A percentile compares a stretch with the other conserved stretches of the same genome.
Evolutionary conservation across 2,113 vertebrate species (phyloP).

Genomic region (Canis aureus): DNA sequence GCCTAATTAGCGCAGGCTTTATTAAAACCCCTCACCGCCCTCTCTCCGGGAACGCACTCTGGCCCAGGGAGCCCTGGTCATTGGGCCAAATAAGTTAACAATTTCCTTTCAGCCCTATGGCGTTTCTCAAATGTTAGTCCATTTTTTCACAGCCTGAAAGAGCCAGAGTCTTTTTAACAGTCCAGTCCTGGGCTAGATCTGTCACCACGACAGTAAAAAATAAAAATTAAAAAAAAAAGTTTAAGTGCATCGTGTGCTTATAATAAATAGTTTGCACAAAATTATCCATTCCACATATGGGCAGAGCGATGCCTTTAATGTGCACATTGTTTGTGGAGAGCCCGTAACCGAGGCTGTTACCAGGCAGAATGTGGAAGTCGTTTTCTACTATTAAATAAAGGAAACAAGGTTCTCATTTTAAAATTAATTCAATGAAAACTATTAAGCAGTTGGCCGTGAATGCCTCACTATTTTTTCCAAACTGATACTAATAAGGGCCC

Average conservation of each 20-base stretch:
- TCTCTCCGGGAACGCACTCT: background rate
- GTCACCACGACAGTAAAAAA: conserved; percentile 89
- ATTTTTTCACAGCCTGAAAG: conserved; percentile 81
- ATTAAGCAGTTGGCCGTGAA: conserved; percentile 87
- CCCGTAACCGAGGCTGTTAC: conserved; percentile 83
- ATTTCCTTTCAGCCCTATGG: conserved; percentile 85
- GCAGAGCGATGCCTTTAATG: conserved; percentile 85
- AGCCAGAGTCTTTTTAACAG: conserved; percentile 82
- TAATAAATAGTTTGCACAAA: conserved; percentile 89
- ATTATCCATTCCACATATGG: conserved; percentile 87
- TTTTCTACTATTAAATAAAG: conserved; percentile 89
- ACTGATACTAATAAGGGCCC: conserved; percentile 81
- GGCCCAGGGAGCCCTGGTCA: conserved; percentile 50
- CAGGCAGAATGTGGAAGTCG: conserved; percentile 87
- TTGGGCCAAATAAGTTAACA: conserved; percentile 81
- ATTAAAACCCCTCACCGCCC: background rate
- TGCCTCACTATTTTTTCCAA: conserved; percentile 84
- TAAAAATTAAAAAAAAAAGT: conserved; percentile 83
- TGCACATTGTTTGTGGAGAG: conserved; percentile 84
- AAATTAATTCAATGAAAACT: conserved; percentile 90
- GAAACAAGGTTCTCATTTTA: conserved; percentile 88
- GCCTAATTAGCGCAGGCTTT: conserved; percentile 38
- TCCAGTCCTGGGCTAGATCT: conserved; percentile 88
- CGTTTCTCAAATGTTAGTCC: conserved; percentile 80
- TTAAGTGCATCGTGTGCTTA: conserved; percentile 86